A percentile compares a stretch with the other conserved stretches of the same genome.
Conservation (phyloP, 2,797 vertebrate genomes). For the Cottoperca gobio region DNA sequence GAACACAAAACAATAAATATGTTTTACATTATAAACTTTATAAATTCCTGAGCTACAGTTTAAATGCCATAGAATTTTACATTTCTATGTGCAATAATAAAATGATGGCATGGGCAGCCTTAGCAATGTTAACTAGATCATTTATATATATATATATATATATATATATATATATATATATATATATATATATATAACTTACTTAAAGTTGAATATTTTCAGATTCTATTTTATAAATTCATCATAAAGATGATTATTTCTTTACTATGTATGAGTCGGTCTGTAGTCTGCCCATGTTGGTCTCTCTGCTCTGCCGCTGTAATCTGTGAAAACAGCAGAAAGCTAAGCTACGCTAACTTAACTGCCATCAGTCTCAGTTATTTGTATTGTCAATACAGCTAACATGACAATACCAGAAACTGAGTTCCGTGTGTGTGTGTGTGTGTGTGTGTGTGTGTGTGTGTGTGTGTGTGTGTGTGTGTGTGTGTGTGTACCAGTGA, state of each 20-base stretch:
- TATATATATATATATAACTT: no score
- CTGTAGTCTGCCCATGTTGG: conserved; percentile 63
- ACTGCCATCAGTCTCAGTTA: conserved; percentile 50
- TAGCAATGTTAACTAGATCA: neutral
- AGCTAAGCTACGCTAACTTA: conserved; percentile 23
- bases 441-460: no score
- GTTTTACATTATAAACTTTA: conserved; percentile 7
- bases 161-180: no score
- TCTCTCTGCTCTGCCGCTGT: conserved; percentile 41
- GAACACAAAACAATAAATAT: neutral
- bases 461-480: conserved; percentile 14
- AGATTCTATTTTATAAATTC: neutral
- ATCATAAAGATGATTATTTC: neutral
- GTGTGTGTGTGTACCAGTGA: neutral
- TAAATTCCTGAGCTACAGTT: conserved; percentile 61
- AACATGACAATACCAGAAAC: conserved; percentile 82
- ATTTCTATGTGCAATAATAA: conserved; percentile 55
- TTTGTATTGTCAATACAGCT: conserved; percentile 81
- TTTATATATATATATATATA: no score
- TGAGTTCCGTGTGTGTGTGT: no score
- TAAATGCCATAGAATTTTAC: conserved; percentile 43
- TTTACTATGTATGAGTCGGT: neutral
- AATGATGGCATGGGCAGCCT: conserved; percentile 47
- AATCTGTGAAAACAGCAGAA: conserved; percentile 48
- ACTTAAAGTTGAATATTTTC: neutral